Evolutionary conservation across 2,113 vertebrate genomes (phyloP).

Genomic region (Rhabdornis inornatus): DNA sequence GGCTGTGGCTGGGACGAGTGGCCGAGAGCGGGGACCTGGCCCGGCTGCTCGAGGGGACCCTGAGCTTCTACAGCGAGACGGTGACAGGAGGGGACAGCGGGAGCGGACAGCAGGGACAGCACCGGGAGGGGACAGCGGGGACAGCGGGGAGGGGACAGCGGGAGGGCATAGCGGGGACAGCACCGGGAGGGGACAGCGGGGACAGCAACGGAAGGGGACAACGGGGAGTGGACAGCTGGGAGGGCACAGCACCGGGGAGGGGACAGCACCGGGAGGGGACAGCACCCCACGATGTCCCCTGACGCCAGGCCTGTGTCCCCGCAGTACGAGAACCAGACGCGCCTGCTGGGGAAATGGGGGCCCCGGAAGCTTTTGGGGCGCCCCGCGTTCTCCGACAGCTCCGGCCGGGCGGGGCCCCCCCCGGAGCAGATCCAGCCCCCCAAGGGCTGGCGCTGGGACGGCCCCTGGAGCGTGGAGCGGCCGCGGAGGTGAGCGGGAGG

Average conservation of each 20-base stretch:
- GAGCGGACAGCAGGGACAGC: neutral
- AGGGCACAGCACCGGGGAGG: too few relatives aligned
- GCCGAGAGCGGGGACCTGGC: constrained; percentile 37
- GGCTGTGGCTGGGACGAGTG: constrained; percentile 70
- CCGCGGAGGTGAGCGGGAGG: constrained; percentile 40
- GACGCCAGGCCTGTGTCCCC: neutral
- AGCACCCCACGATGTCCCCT: too few relatives aligned
- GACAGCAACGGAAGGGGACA: too few relatives aligned
- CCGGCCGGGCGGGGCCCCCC: constrained; percentile 29
- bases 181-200: too few relatives aligned
- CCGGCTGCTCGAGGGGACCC: constrained; percentile 6
- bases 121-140: neutral
- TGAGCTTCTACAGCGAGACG: constrained; percentile 46
- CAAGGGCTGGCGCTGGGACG: constrained; percentile 67
- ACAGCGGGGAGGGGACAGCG: neutral
- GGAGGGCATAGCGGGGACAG: too few relatives aligned
- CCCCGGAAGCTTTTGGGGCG: neutral
- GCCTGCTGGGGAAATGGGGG: constrained; percentile 62
- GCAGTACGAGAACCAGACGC: constrained; percentile 73
- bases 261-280: neutral
- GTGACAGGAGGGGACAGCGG: constrained; percentile 1
- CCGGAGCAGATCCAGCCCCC: constrained; percentile 50
- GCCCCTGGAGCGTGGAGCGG: constrained; percentile 62
- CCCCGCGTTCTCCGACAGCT: constrained; percentile 59
- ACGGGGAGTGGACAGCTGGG: too few relatives aligned